phyloP scores from a whole-genome alignment of 2,888 invertebrate species.

The Diplazon laetatorius region DNA sequence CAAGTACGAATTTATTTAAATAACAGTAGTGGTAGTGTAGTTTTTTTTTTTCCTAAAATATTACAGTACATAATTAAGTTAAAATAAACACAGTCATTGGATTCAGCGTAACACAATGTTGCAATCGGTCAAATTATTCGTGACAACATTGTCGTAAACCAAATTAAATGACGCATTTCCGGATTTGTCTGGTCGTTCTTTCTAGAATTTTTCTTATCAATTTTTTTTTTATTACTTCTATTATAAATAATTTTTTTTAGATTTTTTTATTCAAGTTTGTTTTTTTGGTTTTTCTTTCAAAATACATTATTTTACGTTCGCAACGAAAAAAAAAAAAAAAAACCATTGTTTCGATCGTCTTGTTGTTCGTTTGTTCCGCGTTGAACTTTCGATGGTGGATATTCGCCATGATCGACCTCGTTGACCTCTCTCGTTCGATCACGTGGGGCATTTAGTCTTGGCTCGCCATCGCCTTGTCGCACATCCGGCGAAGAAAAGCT shows the following conservation, averaged over 20 bases:
- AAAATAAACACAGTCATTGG: constrained; percentile 72
- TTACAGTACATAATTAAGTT: constrained; percentile 67
- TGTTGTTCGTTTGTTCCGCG: constrained; percentile 30
- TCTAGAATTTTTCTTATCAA: constrained; percentile 49
- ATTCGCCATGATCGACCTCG: constrained; percentile 40
- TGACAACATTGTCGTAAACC: constrained; percentile 69
- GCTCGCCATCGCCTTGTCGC: constrained; percentile 84
- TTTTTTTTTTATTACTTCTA: constrained; percentile 38
- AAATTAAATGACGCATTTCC: constrained; percentile 69
- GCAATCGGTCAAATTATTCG: constrained; percentile 57
- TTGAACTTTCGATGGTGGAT: constrained; percentile 40
- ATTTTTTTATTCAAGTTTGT: constrained; percentile 41
- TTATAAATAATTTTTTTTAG: constrained; percentile 33
- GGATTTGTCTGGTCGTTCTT: constrained; percentile 44
- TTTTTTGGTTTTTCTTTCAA: constrained; percentile 26
- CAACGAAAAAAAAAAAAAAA: no score
- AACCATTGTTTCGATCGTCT: constrained; percentile 48
- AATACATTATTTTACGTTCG: constrained; percentile 42
- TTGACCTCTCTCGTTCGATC: constrained; percentile 34
- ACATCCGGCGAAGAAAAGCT: constrained; percentile 93
- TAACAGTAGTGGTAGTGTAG: constrained; percentile 70
- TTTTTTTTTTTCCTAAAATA: constrained; percentile 52
- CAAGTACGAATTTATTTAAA: constrained; percentile 77
- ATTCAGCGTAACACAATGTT: constrained; percentile 73
- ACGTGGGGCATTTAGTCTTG: constrained; percentile 61